Evolutionary conservation across 2,888 invertebrate species (phyloP), one percentile per base, ranked within the genome.

Genomic region (Dicyrtoma fusca): DNA sequence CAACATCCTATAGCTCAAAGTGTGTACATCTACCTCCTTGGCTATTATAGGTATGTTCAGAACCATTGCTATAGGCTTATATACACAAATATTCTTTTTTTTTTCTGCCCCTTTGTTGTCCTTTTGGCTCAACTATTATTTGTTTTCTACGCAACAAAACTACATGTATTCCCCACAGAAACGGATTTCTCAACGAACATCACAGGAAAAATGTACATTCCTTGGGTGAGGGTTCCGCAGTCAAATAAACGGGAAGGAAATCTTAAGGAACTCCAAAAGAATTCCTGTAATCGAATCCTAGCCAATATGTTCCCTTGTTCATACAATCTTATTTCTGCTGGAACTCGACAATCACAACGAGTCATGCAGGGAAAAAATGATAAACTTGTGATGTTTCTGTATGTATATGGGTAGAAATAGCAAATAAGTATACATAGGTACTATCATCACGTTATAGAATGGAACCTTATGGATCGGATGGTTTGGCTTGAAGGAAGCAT

Each of bases 261-360:
- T 51, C 51, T 51, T 51, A 65, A 65, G 51, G 26, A 49, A 65
- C 49, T 17, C 14, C 21, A 17, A 45, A 47, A 34, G 26, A 61
- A 61, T 61, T 61, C 61, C n/a, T 61, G 61, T 61, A 61, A 61
- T 61, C 61, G 42, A 61, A 26, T 61, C 61, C 42, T 26, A 61
- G 61, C 61, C 42, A 42, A 61, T 34, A 34, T 34, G 34, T 34
- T 34, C 34, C 8, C 8, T 3, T 34, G 34, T 34, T 34, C 8
- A 8, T 34, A n/a, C n/a, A 34, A 34, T 34, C 34, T 34, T 34
- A n/a, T n/a, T 21, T 53, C 49, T 49, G 17, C 10, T 53, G 17
- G 21, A 53, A 53, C n/a, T n/a, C n/a, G n/a, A 53, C 17, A 49
- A 49, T 5, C 11, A 49, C 49, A 49, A 17, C n/a, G 49, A 49